These are phyloP conservation scores for Cecropterus lyciades DNA, from an alignment of 1,140 invertebrate genomes.

Conservation along the genomic window DNA sequence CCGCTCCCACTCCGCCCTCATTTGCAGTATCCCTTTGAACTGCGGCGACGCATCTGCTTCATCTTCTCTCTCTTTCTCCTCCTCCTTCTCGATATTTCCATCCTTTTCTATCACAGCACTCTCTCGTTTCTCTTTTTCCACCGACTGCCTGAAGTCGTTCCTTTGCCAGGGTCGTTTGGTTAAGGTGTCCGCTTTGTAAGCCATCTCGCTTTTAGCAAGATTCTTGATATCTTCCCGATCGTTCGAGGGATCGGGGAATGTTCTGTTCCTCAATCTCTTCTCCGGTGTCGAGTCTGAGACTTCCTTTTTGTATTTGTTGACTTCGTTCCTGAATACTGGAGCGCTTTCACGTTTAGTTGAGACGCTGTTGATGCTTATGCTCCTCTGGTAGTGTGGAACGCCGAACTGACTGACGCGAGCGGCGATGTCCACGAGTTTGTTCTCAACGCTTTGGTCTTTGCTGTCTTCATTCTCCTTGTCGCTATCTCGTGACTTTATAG, in stretches of 20 bases:
- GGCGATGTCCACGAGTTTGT: slow-evolving; percentile 78
- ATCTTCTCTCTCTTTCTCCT: slow-evolving; percentile 62
- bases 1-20: slow-evolving; percentile 90
- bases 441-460: slow-evolving; percentile 64
- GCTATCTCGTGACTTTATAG: slow-evolving; percentile 85
- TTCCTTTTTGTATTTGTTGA: slow-evolving; percentile 81
- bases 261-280: slow-evolving; percentile 79
- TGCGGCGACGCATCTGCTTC: slow-evolving; percentile 82
- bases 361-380: slow-evolving; percentile 74
- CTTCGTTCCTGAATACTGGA: slow-evolving; percentile 66
- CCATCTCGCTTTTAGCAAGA: slow-evolving; percentile 73
- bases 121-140: slow-evolving; percentile 59
- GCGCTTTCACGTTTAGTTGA: slow-evolving; percentile 71
- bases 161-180: slow-evolving; percentile 76
- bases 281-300: slow-evolving; percentile 82
- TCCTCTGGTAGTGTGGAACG: slow-evolving; percentile 69
- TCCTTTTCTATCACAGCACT: slow-evolving; percentile 79
- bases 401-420: slow-evolving; percentile 73
- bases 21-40: slow-evolving; percentile 89
- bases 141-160: slow-evolving; percentile 63
- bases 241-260: slow-evolving; percentile 79
- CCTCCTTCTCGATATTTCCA: slow-evolving; percentile 58
- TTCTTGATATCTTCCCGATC: slow-evolving; percentile 78
- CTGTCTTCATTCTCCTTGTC: slow-evolving; percentile 88
- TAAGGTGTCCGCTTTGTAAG: slow-evolving; percentile 76